Conservation (phyloP, 2,797 vertebrate genomes). For the Artibeus jamaicensis region DNA sequence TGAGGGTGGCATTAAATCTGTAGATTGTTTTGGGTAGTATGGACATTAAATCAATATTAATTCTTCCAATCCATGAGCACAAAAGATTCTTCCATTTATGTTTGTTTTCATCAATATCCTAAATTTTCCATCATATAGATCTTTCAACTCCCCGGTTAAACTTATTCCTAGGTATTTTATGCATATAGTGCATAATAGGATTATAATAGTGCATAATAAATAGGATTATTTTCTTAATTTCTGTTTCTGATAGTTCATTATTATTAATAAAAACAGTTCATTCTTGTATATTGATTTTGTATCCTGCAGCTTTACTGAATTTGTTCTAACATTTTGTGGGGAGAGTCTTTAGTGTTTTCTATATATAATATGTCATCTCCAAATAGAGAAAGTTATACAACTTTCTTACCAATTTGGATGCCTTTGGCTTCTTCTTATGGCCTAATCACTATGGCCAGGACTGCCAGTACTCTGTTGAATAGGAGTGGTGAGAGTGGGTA, state of each 20-base stretch:
- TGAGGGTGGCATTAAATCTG: background rate
- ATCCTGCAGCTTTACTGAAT: background rate
- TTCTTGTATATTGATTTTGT: background rate
- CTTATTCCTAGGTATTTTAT: background rate
- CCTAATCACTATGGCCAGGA: background rate
- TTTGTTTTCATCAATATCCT: background rate
- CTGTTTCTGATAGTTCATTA: background rate
- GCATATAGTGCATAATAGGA: background rate
- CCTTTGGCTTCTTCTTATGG: background rate
- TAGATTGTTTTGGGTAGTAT: background rate
- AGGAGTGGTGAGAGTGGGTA: background rate
- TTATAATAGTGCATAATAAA: background rate
- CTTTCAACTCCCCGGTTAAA: background rate
- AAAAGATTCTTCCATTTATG: background rate
- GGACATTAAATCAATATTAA: background rate
- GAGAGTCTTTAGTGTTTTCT: background rate
- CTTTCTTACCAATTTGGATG: background rate
- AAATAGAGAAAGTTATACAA: background rate
- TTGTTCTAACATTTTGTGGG: background rate
- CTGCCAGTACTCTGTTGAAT: background rate
- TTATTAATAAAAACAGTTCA: background rate
- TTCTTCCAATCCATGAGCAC: background rate
- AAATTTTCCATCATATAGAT: background rate
- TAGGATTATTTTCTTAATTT: background rate
- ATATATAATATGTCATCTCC: background rate